Conservation (phyloP, 2,797 vertebrate species). For the Falco biarmicus region DNA sequence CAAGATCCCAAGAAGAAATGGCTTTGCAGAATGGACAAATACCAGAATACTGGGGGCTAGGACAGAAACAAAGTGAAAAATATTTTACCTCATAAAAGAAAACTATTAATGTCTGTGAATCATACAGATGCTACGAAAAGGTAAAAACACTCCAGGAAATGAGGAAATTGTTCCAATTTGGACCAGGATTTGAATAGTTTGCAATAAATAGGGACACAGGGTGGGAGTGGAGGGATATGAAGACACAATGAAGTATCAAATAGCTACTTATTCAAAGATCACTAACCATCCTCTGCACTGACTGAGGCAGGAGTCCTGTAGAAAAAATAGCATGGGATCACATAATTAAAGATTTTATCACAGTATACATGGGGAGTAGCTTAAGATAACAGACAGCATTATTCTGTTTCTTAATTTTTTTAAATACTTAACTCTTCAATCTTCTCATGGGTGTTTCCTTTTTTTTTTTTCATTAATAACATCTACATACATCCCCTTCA, state of each 20-base stretch:
- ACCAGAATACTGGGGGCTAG: slow-evolving; percentile 13
- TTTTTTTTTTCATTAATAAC: neutral
- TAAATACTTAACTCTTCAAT: neutral
- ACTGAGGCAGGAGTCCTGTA: slow-evolving; percentile 56
- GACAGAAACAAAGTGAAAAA: slow-evolving; percentile 19
- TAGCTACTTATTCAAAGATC: slow-evolving; percentile 57
- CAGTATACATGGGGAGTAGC: neutral
- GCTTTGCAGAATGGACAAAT: slow-evolving; percentile 39
- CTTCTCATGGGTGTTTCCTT: neutral
- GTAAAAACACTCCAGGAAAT: slow-evolving; percentile 53
- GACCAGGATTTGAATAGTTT: neutral
- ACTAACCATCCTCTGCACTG: slow-evolving; percentile 65
- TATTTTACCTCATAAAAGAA: neutral
- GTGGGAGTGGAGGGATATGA: neutral
- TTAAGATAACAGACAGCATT: neutral
- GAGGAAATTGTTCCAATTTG: neutral
- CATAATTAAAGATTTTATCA: slow-evolving; percentile 57
- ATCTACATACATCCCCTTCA: neutral
- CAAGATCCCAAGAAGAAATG: neutral
- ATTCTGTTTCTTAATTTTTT: neutral
- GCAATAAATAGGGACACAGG: slow-evolving; percentile 4
- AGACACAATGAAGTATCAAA: slow-evolving; percentile 46
- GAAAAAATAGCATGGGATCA: slow-evolving; percentile 64
- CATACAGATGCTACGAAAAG: slow-evolving; percentile 47
- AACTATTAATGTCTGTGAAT: slow-evolving; percentile 10